Evolutionary conservation across 2,888 invertebrate species (phyloP), one percentile per base, ranked within the genome.

Genomic region (Sminthurides aquaticus): DNA sequence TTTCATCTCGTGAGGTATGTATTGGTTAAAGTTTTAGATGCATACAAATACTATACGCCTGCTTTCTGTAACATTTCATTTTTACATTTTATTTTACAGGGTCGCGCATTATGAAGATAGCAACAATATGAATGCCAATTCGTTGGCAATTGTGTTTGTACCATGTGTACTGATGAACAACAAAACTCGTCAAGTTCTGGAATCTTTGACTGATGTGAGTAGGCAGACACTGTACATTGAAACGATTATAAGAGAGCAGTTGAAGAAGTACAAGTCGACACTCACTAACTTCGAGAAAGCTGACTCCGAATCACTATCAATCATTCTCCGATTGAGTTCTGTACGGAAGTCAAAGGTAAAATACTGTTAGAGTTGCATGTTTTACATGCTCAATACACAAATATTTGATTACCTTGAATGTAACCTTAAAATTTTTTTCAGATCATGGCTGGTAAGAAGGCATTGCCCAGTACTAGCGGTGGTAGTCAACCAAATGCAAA

Each of bases 71-170:
- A n/a, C n/a, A n/a, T n/a, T n/a, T n/a, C n/a, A n/a, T n/a, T n/a
- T n/a, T n/a, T 43, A 18, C 18, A 11, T 43, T 43, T 43, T 43
- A 43, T 43, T 43, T 18, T 18, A 43, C 74, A 82, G 93, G 76
- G 91, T 94, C 24, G 92, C 93, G 0, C 80, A 88, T 29, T 87
- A 90, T 75, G 93, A 94, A 79, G 85, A 88, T 70, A 88, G 87
- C 71, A 96, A 95, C 80, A 82, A 91, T 72, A 96, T 96, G 96
- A 90, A 90, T 64, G 86, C 93, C 0, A 89, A 90, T 77, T 90
- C 91, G 61, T 80, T 96, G 72, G 92, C 95, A 60, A 93, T 95
- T 74, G 92, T 96, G 71, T 96, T 95, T 81, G 94, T 94, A 54
- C 95, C 96, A 57, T 95, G 95, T 79, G 89, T 96, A 60, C 82